phyloP scores from a whole-genome alignment of 2,888 invertebrate genomes.

The Phalangium opilio region DNA sequence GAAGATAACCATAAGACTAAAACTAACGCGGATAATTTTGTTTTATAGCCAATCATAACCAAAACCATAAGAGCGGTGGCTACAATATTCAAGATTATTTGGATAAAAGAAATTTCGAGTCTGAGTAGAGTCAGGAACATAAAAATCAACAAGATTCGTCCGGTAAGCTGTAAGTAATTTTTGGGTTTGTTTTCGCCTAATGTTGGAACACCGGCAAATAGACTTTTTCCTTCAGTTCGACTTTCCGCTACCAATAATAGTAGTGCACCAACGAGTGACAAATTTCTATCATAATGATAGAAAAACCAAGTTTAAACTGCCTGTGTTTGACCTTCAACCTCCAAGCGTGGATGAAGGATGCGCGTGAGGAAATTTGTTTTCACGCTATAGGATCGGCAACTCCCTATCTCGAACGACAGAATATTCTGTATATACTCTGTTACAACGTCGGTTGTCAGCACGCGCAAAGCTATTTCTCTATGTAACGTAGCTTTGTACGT shows the following conservation, averaged over 20 bases:
- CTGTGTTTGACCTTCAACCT: no score
- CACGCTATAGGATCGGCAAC: no score
- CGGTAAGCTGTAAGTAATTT: conserved; percentile 87
- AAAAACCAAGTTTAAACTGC: no score
- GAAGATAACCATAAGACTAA: conserved; percentile 67
- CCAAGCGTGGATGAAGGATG: no score
- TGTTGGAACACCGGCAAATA: conserved; percentile 71
- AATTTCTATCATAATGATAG: conserved; percentile 44
- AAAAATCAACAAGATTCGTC: conserved; percentile 85
- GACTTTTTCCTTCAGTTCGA: conserved; percentile 74
- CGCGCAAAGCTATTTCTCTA: no score
- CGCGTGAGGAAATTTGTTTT: no score
- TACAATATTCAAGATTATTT: conserved; percentile 80
- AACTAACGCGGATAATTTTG: conserved; percentile 89
- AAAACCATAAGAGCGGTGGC: conserved; percentile 88
- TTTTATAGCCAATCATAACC: conserved; percentile 95
- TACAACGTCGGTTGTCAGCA: no score
- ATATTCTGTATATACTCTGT: no score
- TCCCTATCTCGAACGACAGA: no score
- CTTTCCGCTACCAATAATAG: conserved; percentile 91
- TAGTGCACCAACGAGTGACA: conserved; percentile 94
- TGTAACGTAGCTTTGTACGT: no score
- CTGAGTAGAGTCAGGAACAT: conserved; percentile 96
- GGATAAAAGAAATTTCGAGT: conserved; percentile 59
- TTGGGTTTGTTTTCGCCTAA: conserved; percentile 83